These are phyloP conservation scores for Nomada fucata DNA, from an alignment of 2,888 invertebrate genomes.

Conservation along the genomic window DNA sequence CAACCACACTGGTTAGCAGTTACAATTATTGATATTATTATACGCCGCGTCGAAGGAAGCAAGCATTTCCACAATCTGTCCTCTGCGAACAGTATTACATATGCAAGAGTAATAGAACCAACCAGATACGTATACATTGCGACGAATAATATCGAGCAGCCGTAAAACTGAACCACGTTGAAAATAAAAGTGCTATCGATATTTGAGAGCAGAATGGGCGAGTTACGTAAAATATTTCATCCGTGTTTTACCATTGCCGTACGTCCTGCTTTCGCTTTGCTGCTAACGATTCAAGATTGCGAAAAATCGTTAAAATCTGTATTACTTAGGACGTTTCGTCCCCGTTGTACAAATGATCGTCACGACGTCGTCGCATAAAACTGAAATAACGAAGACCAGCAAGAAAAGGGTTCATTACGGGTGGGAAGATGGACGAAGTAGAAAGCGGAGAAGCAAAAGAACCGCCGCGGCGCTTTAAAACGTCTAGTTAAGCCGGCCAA, in stretches of 20 bases:
- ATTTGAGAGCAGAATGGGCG: no score
- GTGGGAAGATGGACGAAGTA: not conserved
- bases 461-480: constrained; percentile 59
- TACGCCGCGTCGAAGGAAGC: constrained; percentile 7
- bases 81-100: constrained; percentile 21
- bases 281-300: no score
- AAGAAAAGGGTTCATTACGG: not conserved
- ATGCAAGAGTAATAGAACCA: not conserved
- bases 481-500: constrained; percentile 72
- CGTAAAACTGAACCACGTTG: no score
- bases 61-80: constrained; percentile 23
- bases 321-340: not conserved
- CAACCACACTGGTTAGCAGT: constrained; percentile 19
- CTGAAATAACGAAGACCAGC: not conserved
- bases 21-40: constrained; percentile 62
- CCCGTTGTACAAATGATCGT: not conserved
- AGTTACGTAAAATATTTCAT: no score
- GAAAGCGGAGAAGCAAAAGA: constrained; percentile 16
- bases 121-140: no score
- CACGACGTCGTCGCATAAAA: not conserved
- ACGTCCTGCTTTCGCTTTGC: no score
- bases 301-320: no score
- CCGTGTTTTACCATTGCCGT: no score
- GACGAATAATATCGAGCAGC: no score
- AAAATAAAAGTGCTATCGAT: no score